These are phyloP conservation scores for Megaleporinus macrocephalus DNA, from an alignment of 2,113 vertebrate species.

Conservation along the genomic window DNA sequence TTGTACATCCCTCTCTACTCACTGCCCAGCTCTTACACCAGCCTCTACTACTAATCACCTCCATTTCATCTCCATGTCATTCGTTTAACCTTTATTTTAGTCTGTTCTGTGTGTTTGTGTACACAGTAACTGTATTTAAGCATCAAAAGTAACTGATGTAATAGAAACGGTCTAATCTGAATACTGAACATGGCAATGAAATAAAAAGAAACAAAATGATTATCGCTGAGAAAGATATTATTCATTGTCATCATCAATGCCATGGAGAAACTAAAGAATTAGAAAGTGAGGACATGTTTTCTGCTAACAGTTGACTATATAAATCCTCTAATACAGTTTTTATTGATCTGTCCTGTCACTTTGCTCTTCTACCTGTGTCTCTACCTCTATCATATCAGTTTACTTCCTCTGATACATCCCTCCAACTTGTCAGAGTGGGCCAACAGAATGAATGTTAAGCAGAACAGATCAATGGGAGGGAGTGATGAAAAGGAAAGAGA, in stretches of 20 bases:
- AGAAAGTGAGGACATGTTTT: no score
- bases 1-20: constrained; percentile 2
- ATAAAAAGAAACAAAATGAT: neutral
- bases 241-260: no score
- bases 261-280: no score
- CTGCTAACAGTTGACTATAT: neutral
- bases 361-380: neutral
- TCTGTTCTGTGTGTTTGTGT: neutral
- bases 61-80: neutral
- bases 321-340: no score
- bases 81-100: constrained; percentile 3
- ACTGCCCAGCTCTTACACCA: neutral
- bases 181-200: neutral
- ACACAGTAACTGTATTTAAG: no score
- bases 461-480: neutral
- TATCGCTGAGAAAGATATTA: neutral
- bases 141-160: no score
- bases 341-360: neutral
- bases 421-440: neutral
- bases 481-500: neutral
- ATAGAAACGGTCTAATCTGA: no score
- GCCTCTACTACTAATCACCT: neutral
- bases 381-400: neutral
- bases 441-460: neutral
- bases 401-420: neutral